Conservation (phyloP, 2,113 vertebrate genomes). For the Rhynchomys soricoides region DNA sequence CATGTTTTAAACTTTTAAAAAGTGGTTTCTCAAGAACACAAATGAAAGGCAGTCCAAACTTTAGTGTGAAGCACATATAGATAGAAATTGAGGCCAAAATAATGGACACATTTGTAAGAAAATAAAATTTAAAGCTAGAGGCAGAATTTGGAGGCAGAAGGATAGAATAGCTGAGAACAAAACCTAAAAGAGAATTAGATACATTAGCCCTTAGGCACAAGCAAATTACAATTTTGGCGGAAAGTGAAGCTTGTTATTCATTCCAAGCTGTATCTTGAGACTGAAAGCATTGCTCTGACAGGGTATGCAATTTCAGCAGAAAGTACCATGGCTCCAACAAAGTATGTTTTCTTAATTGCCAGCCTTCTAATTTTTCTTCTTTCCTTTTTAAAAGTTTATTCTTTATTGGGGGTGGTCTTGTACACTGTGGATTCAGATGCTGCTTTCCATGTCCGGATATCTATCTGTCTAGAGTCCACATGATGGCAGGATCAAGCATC, state of each 20-base stretch:
- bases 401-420: background rate
- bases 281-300: background rate
- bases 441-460: too few relatives aligned
- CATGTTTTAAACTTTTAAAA: background rate
- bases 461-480: too few relatives aligned
- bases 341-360: background rate
- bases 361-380: background rate
- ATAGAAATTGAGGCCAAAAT: background rate
- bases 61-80: background rate
- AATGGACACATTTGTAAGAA: background rate
- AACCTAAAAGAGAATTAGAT: slow-evolving; percentile 34
- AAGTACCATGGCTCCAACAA: too few relatives aligned
- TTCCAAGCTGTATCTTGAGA: background rate
- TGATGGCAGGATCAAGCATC: too few relatives aligned
- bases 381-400: background rate
- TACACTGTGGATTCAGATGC: too few relatives aligned
- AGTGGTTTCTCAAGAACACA: background rate
- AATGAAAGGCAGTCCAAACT: background rate
- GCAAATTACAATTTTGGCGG: slow-evolving; percentile 56
- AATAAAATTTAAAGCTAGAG: slow-evolving; percentile 49
- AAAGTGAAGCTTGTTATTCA: background rate
- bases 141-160: slow-evolving; percentile 44
- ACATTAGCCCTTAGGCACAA: slow-evolving; percentile 42
- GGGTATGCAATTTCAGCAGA: background rate
- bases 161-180: slow-evolving; percentile 4